Evolutionary conservation across 2,797 vertebrate species (phyloP), one percentile per base, ranked within the genome.

Genomic region (Percopsis omiscomaycus): DNA sequence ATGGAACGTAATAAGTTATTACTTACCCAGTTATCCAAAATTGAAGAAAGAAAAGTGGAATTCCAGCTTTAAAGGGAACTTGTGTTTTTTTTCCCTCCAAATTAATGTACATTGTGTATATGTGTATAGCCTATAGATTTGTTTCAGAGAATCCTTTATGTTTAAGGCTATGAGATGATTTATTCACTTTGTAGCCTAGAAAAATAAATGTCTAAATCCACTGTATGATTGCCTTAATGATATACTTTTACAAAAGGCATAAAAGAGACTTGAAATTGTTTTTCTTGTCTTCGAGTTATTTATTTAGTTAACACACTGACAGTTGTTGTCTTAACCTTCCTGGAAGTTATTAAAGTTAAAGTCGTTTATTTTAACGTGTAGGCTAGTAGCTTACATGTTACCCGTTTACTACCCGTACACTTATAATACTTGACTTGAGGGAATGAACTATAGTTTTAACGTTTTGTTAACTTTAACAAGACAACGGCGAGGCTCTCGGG

Each of bases 1-100:
- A 95, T 93, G 92, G 93, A 86, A 89, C 91, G 91, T 42, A 88
- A 93, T 96, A 96, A 97, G 95, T 96, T 97, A 97, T 96, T 95
- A 92, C 90, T 85, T 83, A 89, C 86, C 90, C 92, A 84, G 89
- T 88, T 75, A 88, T 85, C 87, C 81, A 89, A 83, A 90, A 83
- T 68, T 86, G 81, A 86, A 86, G 84, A 74, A 74, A 80, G 84
- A 86, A 72, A 60, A 71, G 61, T 77, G 84, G 66, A 84, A 89
- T 89, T 92, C 85, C 87, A 92, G 91, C 88, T 93, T 92, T 94
- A 93, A 94, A 92, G 92, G 92, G 91, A 94, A 89, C 77, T 82
- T 84, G 78, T 84, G 73, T 81, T 84, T 79, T 77, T 90, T 89
- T 86, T 67, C 90, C 77, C 86, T 69, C 84, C 86, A 84, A 91